Evolutionary conservation across 2,888 invertebrate species (phyloP).

Genomic region (Meteorus cinctellus): DNA sequence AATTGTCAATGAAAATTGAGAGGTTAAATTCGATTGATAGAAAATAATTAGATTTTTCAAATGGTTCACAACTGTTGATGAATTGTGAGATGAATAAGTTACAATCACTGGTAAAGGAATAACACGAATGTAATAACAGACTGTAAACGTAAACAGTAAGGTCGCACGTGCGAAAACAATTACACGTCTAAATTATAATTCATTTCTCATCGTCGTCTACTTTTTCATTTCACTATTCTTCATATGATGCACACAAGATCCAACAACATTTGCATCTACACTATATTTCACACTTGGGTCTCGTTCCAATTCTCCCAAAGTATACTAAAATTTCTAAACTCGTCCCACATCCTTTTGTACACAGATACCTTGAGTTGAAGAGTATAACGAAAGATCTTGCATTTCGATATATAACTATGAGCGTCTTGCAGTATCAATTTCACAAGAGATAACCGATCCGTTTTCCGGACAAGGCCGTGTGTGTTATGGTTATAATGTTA

Average conservation of each 20-base stretch:
- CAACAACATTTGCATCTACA: constrained; percentile 10
- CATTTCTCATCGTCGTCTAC: background rate
- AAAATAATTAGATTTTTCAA: background rate
- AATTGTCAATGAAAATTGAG: no score
- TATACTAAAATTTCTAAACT: constrained; percentile 46
- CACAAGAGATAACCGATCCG: constrained; percentile 48
- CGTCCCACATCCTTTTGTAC: constrained; percentile 50
- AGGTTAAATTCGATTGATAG: background rate
- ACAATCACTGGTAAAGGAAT: constrained; percentile 35
- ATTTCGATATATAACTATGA: constrained; percentile 37
- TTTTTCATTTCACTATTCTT: background rate
- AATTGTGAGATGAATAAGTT: no score
- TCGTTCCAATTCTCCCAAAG: constrained; percentile 31
- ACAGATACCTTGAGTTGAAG: constrained; percentile 27
- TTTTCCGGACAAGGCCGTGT: constrained; percentile 41
- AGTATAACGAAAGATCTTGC: constrained; percentile 49
- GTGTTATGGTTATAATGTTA: constrained; percentile 15
- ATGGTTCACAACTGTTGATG: background rate
- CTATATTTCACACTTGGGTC: constrained; percentile 11
- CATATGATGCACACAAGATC: background rate
- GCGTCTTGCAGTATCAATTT: constrained; percentile 48
- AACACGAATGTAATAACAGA: constrained; percentile 37
- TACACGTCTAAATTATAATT: no score
- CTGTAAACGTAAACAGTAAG: background rate
- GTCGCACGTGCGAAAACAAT: no score